Evolutionary conservation across 2,888 invertebrate genomes (phyloP), one percentile per base, ranked within the genome.

Genomic region (Metacarcinus magister): DNA sequence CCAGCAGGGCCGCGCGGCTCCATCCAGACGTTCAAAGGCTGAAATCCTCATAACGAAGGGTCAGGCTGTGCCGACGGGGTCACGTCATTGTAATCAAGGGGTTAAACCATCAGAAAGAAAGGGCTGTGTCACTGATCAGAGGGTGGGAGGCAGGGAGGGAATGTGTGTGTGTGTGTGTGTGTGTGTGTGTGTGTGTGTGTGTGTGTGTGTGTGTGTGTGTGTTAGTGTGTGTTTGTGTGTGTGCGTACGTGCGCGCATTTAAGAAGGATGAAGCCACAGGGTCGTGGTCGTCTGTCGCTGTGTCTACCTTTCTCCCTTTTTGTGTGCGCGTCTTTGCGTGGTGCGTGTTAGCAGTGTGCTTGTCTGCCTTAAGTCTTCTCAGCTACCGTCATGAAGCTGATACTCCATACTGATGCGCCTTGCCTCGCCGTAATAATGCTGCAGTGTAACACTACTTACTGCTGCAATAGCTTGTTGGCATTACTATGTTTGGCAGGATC

Each of bases 81-180:
- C 93, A 93, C 93, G 93, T 93, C 93, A 93, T 75, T 75, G 93
- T 93, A 93, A 93, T 93, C 93, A 93, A 93, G 75, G 75, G 67
- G 93, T 54, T 92, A 92, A 92, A 92, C 46, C 48, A 54, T 48
- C 32, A 39, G 28, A 54, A 92, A 92, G 92, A 92, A 54, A 54
- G 60, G 92, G 48, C 92, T 87, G 54, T 54, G 92, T 54, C 54
- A 60, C 60, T 48, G 87, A 87, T 87, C 87, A 32, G 91, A 92
- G 91, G 44, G 44, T 92, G 44, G 91, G 39, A 48, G 44, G 46
- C 10, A 48, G 28, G 46, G 46, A 19, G 48, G 46, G 46, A 13
- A 19, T n/a, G 46, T 44, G 48, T 92, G 46, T 46, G 48, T 92
- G 91, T 92, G 39, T 92, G 44, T 92, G 48, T 92, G 91, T 92